These are phyloP conservation scores for Oxyura jamaicensis DNA, from an alignment of 2,113 vertebrate genomes.

Conservation along the genomic window DNA sequence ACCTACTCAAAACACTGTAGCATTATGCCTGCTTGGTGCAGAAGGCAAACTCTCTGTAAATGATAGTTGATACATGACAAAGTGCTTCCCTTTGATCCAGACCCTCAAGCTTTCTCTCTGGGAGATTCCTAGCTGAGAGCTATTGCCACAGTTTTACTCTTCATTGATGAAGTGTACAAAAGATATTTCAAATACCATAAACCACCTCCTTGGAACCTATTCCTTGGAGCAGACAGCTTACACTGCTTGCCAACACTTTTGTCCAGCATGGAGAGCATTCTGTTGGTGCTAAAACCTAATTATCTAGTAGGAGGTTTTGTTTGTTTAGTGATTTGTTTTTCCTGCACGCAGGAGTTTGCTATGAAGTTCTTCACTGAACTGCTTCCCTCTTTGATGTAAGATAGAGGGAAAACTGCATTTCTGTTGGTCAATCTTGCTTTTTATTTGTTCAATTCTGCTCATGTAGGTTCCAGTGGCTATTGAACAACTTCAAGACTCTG, in stretches of 20 bases:
- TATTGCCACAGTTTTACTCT: background rate
- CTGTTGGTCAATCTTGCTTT: background rate
- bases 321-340: background rate
- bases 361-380: background rate
- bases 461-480: background rate
- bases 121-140: background rate
- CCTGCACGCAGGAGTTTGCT: background rate
- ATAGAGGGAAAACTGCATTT: slow-evolving; percentile 5
- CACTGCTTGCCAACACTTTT: background rate
- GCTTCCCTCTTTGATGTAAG: background rate
- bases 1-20: background rate
- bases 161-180: background rate
- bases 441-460: background rate
- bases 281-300: background rate
- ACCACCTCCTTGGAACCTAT: background rate
- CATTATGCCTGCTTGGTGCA: background rate
- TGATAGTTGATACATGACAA: background rate
- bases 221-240: background rate
- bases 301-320: background rate
- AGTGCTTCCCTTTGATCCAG: background rate
- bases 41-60: background rate
- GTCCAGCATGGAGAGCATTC: background rate
- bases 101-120: background rate
- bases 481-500: background rate
- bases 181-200: background rate